phyloP scores from a whole-genome alignment of 1,140 invertebrate species.

The Diorhabda sublineata region DNA sequence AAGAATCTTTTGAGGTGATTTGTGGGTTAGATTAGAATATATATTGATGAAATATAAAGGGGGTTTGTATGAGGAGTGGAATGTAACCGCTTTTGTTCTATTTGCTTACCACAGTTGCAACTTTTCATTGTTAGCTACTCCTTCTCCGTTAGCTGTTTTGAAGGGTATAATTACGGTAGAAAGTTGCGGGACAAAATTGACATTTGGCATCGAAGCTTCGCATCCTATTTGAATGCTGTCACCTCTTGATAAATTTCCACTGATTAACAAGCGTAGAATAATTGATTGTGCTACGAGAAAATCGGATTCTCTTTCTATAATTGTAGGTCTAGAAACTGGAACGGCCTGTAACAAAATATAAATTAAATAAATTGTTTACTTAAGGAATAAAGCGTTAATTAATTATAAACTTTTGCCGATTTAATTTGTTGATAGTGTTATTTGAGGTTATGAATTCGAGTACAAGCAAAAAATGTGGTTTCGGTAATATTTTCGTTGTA shows the following conservation, averaged over 20 bases:
- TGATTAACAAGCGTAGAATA: neutral
- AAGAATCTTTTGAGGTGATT: too few relatives aligned
- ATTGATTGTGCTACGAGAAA: neutral
- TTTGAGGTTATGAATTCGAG: too few relatives aligned
- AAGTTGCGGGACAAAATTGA: neutral
- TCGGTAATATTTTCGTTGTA: too few relatives aligned
- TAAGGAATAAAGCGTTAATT: too few relatives aligned
- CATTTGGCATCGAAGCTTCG: neutral
- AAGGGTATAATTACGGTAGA: neutral
- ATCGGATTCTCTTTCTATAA: neutral
- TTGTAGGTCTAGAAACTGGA: neutral
- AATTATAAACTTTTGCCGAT: too few relatives aligned
- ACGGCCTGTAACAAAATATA: neutral
- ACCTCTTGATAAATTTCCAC: neutral
- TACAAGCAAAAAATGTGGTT: too few relatives aligned
- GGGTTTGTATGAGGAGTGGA: neutral
- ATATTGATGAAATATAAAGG: too few relatives aligned
- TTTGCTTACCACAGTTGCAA: neutral
- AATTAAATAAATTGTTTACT: too few relatives aligned
- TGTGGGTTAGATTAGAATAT: too few relatives aligned
- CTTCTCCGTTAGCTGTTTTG: neutral
- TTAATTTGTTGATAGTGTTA: too few relatives aligned
- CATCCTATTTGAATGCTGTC: neutral
- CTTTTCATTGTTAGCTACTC: neutral
- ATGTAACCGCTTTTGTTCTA: neutral